phyloP scores from a whole-genome alignment of 2,888 invertebrate genomes.

The Agrochola lota region DNA sequence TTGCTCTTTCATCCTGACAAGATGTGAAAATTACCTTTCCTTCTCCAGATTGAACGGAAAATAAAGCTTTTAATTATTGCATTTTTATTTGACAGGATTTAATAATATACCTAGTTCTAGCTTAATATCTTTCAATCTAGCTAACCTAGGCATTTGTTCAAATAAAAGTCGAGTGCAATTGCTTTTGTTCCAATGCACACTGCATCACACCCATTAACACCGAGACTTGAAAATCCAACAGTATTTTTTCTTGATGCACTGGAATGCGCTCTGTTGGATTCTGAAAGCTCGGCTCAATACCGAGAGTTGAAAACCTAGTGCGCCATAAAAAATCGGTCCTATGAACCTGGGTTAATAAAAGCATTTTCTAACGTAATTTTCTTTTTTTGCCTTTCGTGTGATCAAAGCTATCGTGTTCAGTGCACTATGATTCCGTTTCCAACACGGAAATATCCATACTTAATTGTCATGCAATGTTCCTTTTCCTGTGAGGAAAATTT shows the following conservation, averaged over 20 bases:
- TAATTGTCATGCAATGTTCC: constrained; percentile 46
- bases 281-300: not conserved
- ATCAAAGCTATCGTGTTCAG: constrained; percentile 29
- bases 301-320: not conserved
- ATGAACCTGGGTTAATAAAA: not conserved
- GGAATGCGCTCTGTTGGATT: not conserved
- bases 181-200: not conserved
- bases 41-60: not conserved
- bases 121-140: not conserved
- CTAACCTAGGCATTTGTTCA: not conserved
- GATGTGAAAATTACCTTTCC: not conserved
- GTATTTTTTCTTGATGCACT: not conserved
- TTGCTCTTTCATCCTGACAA: not conserved
- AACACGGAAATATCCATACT: constrained; percentile 34
- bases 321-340: not conserved
- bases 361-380: constrained; percentile 3
- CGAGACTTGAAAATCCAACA: not conserved
- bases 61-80: not conserved
- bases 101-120: not conserved
- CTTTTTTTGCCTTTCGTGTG: constrained; percentile 45
- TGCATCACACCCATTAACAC: too few species aligned
- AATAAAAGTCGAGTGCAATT: not conserved
- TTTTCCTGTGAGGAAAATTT: constrained; percentile 50
- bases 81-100: not conserved
- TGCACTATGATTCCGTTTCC: constrained; percentile 33